These are phyloP conservation scores for Harmothoe impar DNA, from an alignment of 2,888 invertebrate genomes.

Conservation along the genomic window DNA sequence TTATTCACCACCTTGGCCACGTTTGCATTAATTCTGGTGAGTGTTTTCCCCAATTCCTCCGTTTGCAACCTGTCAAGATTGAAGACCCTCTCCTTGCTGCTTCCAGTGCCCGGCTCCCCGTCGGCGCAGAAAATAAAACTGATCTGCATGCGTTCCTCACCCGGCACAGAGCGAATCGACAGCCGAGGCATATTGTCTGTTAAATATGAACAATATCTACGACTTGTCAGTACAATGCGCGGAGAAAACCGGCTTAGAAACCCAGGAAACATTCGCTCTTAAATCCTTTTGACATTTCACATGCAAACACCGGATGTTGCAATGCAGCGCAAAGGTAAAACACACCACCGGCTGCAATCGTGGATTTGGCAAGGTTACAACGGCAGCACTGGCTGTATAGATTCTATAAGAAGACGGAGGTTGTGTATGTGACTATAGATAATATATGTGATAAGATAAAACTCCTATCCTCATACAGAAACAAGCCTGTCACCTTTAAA, in stretches of 20 bases:
- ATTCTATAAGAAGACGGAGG: too few species aligned
- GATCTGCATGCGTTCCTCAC: slow-evolving; percentile 69
- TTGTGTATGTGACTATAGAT: too few species aligned
- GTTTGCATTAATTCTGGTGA: slow-evolving; percentile 67
- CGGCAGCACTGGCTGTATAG: too few species aligned
- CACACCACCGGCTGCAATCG: too few species aligned
- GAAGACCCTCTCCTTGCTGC: slow-evolving; percentile 65
- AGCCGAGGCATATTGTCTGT: slow-evolving; percentile 64
- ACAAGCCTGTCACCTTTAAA: too few species aligned
- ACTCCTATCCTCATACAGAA: too few species aligned
- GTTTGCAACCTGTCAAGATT: slow-evolving; percentile 69
- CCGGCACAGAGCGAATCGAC: slow-evolving; percentile 60
- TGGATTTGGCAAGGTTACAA: too few species aligned
- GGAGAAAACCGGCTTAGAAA: background rate
- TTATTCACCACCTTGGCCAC: slow-evolving; percentile 68
- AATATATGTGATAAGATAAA: too few species aligned
- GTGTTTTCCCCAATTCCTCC: slow-evolving; percentile 68
- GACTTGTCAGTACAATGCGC: background rate
- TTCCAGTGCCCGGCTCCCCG: slow-evolving; percentile 17
- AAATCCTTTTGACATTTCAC: slow-evolving; percentile 28
- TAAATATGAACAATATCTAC: background rate
- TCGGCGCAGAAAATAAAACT: slow-evolving; percentile 63
- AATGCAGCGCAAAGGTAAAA: too few species aligned
- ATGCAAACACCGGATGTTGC: background rate
- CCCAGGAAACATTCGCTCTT: slow-evolving; percentile 40